A percentile compares a stretch with the other conserved stretches of the same genome.
These are phyloP conservation scores for Physella acuta DNA, from an alignment of 1,140 invertebrate genomes.

Conservation along the genomic window DNA sequence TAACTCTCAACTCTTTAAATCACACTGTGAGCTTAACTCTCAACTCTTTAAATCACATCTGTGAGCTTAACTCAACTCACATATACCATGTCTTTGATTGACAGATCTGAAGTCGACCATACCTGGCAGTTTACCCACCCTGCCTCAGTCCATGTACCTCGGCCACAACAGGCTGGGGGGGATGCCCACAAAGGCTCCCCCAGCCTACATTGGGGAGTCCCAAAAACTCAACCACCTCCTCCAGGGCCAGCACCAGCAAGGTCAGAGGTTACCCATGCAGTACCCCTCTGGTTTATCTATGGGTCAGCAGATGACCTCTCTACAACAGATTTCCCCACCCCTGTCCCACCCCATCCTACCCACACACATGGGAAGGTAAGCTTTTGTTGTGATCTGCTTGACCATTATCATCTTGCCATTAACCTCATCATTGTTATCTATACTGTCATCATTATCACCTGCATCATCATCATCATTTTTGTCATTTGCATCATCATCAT, in stretches of 20 bases:
- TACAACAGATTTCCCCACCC: conserved; percentile 44
- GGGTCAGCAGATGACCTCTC: conserved; percentile 46
- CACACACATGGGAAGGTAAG: conserved; percentile 31
- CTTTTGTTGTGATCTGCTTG: too few species aligned
- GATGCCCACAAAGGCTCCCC: conserved; percentile 29
- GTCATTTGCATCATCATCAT: not conserved
- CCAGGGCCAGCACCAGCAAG: conserved; percentile 30
- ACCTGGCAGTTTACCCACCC: conserved; percentile 31
- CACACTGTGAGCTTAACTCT: too few species aligned
- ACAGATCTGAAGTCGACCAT: conserved; percentile 27
- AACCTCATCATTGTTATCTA: too few species aligned
- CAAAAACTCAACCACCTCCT: conserved; percentile 45
- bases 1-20: too few species aligned
- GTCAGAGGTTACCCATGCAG: conserved; percentile 1
- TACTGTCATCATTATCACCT: too few species aligned
- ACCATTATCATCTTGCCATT: too few species aligned
- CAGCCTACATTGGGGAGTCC: conserved; percentile 44
- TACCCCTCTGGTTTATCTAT: conserved; percentile 30
- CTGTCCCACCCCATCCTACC: conserved; percentile 33
- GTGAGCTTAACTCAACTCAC: too few species aligned
- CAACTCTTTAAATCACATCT: too few species aligned
- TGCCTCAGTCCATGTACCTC: conserved; percentile 43
- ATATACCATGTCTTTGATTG: too few species aligned
- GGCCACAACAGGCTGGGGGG: conserved; percentile 32
- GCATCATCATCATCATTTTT: not conserved